phyloP scores from a whole-genome alignment of 1,140 invertebrate species.

The Drosophila repletoides region DNA sequence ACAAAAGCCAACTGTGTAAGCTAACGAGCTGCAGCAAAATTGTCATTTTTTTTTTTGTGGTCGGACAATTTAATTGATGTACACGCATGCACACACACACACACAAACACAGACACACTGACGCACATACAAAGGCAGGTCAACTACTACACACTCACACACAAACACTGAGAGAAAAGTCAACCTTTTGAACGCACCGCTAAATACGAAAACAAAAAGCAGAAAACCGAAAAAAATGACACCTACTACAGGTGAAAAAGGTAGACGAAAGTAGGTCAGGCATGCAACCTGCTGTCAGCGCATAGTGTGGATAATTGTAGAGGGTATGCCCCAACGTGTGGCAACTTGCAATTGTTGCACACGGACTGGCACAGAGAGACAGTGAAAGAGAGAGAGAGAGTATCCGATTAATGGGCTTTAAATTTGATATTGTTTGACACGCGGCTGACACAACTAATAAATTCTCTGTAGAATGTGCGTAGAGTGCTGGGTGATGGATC shows the following conservation, averaged over 20 bases:
- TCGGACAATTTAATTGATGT: constrained; percentile 79
- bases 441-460: constrained; percentile 75
- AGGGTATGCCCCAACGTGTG: constrained; percentile 10
- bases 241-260: constrained; percentile 44
- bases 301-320: constrained; percentile 70
- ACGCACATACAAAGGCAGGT: constrained; percentile 15
- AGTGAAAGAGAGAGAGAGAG: background rate
- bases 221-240: no score
- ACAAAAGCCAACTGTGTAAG: constrained; percentile 10
- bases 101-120: constrained; percentile 1
- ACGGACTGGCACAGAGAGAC: constrained; percentile 1
- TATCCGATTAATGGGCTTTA: constrained; percentile 63
- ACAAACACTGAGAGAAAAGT: background rate
- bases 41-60: constrained; percentile 37
- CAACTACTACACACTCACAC: constrained; percentile 1
- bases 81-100: constrained; percentile 60
- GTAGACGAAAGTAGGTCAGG: constrained; percentile 67
- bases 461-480: constrained; percentile 42
- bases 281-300: constrained; percentile 75
- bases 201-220: no score
- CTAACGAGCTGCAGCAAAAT: constrained; percentile 38
- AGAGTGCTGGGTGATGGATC: constrained; percentile 37
- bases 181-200: constrained; percentile 72
- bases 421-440: constrained; percentile 73
- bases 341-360: constrained; percentile 32